A percentile compares a stretch with the other conserved stretches of the same genome.
These are phyloP conservation scores for Rhopilema esculentum DNA, from an alignment of 30 jellyfish, hydroid and myxozoan genomes.

Conservation along the genomic window DNA sequence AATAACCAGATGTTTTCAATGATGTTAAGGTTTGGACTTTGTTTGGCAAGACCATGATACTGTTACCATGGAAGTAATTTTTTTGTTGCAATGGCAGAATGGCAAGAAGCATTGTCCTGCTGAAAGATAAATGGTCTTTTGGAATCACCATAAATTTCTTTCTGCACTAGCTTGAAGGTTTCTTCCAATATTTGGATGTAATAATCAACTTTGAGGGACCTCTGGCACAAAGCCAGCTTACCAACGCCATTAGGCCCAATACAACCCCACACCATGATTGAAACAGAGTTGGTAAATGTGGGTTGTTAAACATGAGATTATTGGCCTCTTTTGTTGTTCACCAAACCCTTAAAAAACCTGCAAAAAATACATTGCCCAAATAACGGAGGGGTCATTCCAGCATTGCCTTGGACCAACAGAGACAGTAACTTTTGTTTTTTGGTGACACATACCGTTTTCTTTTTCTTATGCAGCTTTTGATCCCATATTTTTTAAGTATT, in stretches of 20 bases:
- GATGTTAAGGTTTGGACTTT: slow-evolving; percentile 45
- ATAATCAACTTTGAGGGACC: neutral
- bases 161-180: neutral
- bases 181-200: neutral
- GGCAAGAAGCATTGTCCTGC: slow-evolving; percentile 52
- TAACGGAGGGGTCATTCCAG: no score
- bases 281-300: neutral
- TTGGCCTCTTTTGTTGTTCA: slow-evolving; percentile 8
- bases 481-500: no score
- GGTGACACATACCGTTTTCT: no score
- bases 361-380: no score
- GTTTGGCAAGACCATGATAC: slow-evolving; percentile 23
- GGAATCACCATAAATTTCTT: slow-evolving; percentile 4
- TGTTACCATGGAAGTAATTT: neutral
- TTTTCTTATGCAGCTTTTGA: no score
- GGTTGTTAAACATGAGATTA: slow-evolving; percentile 5
- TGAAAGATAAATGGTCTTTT: slow-evolving; percentile 30
- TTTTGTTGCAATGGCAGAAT: slow-evolving; percentile 11
- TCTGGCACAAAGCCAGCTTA: slow-evolving; percentile 7
- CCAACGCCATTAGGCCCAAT: slow-evolving; percentile 66
- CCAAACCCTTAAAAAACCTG: no score
- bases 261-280: slow-evolving; percentile 54
- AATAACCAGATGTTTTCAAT: slow-evolving; percentile 26
- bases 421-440: no score
- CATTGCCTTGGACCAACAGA: no score